Conservation (phyloP, 2,113 vertebrate species). For the Canis aureus region DNA sequence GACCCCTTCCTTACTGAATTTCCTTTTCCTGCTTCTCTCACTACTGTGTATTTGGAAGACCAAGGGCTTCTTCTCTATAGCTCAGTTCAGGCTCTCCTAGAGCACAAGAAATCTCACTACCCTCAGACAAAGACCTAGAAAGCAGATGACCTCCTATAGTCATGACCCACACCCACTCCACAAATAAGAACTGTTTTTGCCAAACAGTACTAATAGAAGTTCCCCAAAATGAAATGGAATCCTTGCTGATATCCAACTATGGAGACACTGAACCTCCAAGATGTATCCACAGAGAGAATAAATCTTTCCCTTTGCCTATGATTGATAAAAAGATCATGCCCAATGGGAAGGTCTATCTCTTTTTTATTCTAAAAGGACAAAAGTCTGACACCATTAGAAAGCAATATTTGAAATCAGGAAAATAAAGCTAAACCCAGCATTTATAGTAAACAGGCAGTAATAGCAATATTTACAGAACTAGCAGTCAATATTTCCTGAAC, state of each 20-base stretch:
- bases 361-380: conserved; percentile 52
- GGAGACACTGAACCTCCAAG: background rate
- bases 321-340: conserved; percentile 19
- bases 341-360: background rate
- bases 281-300: conserved; percentile 10
- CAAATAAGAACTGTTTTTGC: background rate
- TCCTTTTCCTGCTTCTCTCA: background rate
- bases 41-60: background rate
- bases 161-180: background rate
- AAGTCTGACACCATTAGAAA: conserved; percentile 1
- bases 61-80: background rate
- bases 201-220: conserved; percentile 8
- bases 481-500: background rate
- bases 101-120: background rate
- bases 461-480: conserved; percentile 19
- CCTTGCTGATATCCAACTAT: conserved; percentile 50
- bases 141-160: background rate
- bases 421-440: conserved; percentile 51
- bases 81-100: conserved; percentile 1
- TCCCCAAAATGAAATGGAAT: conserved; percentile 18
- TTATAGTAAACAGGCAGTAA: background rate
- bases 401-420: conserved; percentile 12
- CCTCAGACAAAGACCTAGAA: conserved; percentile 27
- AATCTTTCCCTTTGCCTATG: conserved; percentile 23
- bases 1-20: background rate